phyloP scores from a whole-genome alignment of 92 coral and sea anemone species.

The Palythoa grandiflora region DNA sequence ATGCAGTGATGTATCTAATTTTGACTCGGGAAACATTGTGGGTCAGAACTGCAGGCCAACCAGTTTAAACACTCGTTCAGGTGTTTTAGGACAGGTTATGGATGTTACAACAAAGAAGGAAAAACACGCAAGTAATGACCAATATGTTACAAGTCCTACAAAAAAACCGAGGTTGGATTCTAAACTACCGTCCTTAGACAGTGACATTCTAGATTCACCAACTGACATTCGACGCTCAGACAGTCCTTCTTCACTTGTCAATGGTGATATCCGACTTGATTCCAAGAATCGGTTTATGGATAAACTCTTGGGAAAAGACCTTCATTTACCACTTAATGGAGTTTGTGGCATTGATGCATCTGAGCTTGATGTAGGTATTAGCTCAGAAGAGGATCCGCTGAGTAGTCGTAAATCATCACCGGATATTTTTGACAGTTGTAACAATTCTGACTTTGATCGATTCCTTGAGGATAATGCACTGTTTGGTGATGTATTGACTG shows the following conservation, averaged over 20 bases:
- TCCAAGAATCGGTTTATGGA: constrained; percentile 85
- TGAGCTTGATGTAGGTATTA: constrained; percentile 78
- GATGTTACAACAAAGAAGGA: constrained; percentile 19
- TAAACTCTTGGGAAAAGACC: constrained; percentile 82
- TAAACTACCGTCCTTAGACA: constrained; percentile 56
- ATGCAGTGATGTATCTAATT: constrained; percentile 13
- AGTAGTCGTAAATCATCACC: constrained; percentile 86
- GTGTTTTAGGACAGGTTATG: constrained; percentile 14
- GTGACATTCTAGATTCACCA: constrained; percentile 62
- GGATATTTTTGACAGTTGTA: constrained; percentile 85
- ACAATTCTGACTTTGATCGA: constrained; percentile 89
- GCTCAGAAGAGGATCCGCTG: constrained; percentile 84
- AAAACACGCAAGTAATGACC: constrained; percentile 24
- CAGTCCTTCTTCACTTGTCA: constrained; percentile 76
- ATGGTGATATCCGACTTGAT: constrained; percentile 83
- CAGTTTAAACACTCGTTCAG: constrained; percentile 14
- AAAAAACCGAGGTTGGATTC: constrained; percentile 75
- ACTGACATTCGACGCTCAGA: constrained; percentile 65
- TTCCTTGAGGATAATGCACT: constrained; percentile 87
- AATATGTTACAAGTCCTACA: constrained; percentile 46
- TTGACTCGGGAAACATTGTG: neutral
- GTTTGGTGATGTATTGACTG: constrained; percentile 87
- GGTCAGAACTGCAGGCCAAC: constrained; percentile 6
- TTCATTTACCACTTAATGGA: constrained; percentile 87
- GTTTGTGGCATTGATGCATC: constrained; percentile 86